Evolutionary conservation across 2,113 vertebrate species (phyloP).

Genomic region (Limanda limanda): DNA sequence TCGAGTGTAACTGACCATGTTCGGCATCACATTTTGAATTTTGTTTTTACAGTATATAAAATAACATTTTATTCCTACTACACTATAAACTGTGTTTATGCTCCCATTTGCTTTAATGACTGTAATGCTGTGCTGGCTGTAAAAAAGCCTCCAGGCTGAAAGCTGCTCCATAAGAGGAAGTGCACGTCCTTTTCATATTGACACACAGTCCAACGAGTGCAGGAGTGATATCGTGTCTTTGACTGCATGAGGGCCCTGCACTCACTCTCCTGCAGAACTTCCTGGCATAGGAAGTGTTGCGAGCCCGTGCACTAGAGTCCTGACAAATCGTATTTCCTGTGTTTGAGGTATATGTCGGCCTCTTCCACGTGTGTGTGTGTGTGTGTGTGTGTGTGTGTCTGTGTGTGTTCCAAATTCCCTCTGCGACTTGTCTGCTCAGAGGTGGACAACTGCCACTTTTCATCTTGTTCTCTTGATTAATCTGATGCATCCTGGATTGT

Average conservation of each 20-base stretch:
- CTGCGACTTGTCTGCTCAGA: slow-evolving; percentile 6
- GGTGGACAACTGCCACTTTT: neutral
- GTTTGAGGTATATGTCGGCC: slow-evolving; percentile 6
- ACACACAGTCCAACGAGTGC: slow-evolving; percentile 51
- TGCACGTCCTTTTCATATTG: slow-evolving; percentile 46
- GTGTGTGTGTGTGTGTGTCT: neutral
- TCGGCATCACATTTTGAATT: neutral
- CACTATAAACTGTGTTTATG: neutral
- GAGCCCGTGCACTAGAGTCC: slow-evolving; percentile 39
- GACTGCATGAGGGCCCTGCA: slow-evolving; percentile 44
- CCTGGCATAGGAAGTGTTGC: slow-evolving; percentile 59
- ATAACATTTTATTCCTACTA: neutral
- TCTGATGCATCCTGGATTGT: neutral
- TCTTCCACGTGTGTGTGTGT: slow-evolving; percentile 10
- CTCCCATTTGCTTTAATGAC: slow-evolving; percentile 20
- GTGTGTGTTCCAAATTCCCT: neutral
- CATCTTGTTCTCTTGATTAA: neutral
- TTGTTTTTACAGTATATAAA: neutral
- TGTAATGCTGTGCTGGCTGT: slow-evolving; percentile 13
- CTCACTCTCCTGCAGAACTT: slow-evolving; percentile 54
- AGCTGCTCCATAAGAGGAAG: slow-evolving; percentile 53
- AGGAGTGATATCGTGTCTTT: slow-evolving; percentile 59
- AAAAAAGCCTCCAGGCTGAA: slow-evolving; percentile 37
- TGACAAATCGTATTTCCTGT: slow-evolving; percentile 51
- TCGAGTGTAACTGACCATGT: neutral